phyloP scores from a whole-genome alignment of 2,888 invertebrate species.

The Drosophila prolongata region DNA sequence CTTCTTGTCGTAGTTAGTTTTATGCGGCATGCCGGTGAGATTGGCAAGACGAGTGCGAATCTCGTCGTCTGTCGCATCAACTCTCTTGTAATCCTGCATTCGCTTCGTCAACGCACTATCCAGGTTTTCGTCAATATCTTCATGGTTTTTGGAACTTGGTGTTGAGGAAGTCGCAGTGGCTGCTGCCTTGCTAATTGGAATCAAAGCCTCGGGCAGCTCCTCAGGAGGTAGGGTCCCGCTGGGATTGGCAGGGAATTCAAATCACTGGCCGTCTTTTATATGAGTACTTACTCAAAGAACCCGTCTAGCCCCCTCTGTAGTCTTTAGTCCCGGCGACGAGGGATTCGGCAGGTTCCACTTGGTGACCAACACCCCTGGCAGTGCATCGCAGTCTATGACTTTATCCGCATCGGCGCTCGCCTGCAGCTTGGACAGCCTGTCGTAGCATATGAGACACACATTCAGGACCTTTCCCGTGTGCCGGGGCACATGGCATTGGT shows the following conservation, averaged over 20 bases:
- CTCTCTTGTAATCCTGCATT: slow-evolving; percentile 88
- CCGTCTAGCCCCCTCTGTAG: slow-evolving; percentile 49
- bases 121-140: slow-evolving; percentile 80
- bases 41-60: slow-evolving; percentile 88
- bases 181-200: slow-evolving; percentile 52
- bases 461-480: slow-evolving; percentile 87
- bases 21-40: slow-evolving; percentile 87
- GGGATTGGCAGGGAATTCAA: background rate
- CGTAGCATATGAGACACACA: slow-evolving; percentile 86
- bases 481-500: slow-evolving; percentile 88
- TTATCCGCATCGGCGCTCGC: slow-evolving; percentile 63
- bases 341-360: slow-evolving; percentile 41
- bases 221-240: slow-evolving; percentile 70
- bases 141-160: slow-evolving; percentile 47
- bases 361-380: slow-evolving; percentile 85
- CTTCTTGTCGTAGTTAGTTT: slow-evolving; percentile 81
- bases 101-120: slow-evolving; percentile 88
- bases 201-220: slow-evolving; percentile 74
- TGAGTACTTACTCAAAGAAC: slow-evolving; percentile 51
- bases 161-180: background rate
- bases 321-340: slow-evolving; percentile 29
- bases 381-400: slow-evolving; percentile 70
- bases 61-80: slow-evolving; percentile 87
- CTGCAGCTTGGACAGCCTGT: slow-evolving; percentile 79
- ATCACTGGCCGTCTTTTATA: too few species aligned